Evolutionary conservation across 2,113 vertebrate species (phyloP).

Genomic region (Vulpes ferrilata): DNA sequence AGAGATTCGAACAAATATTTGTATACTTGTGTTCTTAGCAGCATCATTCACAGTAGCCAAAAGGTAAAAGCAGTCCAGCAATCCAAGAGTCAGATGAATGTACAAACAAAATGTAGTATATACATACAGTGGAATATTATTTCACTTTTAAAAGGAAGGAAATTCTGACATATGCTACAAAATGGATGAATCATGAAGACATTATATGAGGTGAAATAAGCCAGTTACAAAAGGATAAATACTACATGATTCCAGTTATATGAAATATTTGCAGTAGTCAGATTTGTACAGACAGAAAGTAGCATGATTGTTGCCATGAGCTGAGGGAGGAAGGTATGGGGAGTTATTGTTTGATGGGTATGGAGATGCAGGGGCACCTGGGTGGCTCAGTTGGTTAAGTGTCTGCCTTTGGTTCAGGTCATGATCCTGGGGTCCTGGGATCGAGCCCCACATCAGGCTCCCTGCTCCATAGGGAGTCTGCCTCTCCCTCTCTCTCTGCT

Average conservation of each 20-base stretch:
- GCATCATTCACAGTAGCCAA: background rate
- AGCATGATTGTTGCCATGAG: background rate
- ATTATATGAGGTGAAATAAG: slow-evolving; percentile 38
- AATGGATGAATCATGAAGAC: background rate
- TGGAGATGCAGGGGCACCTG: background rate
- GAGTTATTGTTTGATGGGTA: background rate
- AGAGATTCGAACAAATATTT: background rate
- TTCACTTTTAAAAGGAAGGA: background rate
- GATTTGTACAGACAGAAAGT: background rate
- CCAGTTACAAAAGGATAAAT: background rate
- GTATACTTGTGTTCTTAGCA: background rate
- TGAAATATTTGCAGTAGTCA: background rate
- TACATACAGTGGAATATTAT: background rate
- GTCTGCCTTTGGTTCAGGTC: no score
- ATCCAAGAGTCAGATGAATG: background rate
- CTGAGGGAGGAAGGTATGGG: background rate
- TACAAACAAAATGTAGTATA: background rate
- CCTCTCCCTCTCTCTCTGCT: no score
- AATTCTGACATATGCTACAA: background rate
- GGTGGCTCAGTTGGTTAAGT: no score
- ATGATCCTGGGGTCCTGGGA: no score
- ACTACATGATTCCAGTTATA: background rate
- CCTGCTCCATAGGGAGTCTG: no score
- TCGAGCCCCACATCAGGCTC: no score
- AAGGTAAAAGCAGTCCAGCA: background rate